Evolutionary conservation across 2,888 invertebrate genomes (phyloP), one percentile per base, ranked within the genome.

Genomic region (Macaria liturata): DNA sequence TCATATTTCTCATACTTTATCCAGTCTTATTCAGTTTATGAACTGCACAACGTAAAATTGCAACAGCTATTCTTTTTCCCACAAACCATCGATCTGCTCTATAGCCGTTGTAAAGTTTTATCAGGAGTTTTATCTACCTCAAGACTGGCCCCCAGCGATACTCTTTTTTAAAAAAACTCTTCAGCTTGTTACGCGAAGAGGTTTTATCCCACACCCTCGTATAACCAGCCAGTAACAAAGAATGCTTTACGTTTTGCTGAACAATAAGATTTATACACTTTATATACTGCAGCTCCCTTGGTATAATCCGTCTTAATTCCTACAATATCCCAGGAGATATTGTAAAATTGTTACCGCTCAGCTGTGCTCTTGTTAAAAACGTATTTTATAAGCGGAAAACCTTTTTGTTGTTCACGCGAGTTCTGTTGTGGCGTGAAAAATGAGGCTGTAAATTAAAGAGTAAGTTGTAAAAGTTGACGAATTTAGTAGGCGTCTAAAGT

Each of bases 251-350:
- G 6, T 47, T 47, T 9, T 48, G 30, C 46, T 20, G 34, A 56
- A 57, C 43, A 52, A 57, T 46, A 53, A 53, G 42, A 30, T 49
- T 49, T 46, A 40, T 46, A n/a, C 20, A 20, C 20, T 20, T 20
- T 20, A 20, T 20, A 46, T 32, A 48, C 39, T 48, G 49, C 46
- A 57, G 52, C 49, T 57, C 49, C 46, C 53, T 53, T 45, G 53
- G 30, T 31, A 49, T 57, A 57, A 57, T 57, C 57, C 46, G 57
- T 57, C 57, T 52, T 57, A 57, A 57, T 57, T 32, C 57, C 57
- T 39, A 51, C 39, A 46, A 53, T 57, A 49, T 53, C 49, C 52
- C 57, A 31, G 32, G 53, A 49, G 53, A 57, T 57, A 45, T 49
- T 57, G 40, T 48, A 49, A 51, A 56, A 52, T 49, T 53, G 42